Evolutionary conservation across 2,113 vertebrate genomes (phyloP), one percentile per base, ranked within the genome.

Genomic region (Typhlomys cinereus): DNA sequence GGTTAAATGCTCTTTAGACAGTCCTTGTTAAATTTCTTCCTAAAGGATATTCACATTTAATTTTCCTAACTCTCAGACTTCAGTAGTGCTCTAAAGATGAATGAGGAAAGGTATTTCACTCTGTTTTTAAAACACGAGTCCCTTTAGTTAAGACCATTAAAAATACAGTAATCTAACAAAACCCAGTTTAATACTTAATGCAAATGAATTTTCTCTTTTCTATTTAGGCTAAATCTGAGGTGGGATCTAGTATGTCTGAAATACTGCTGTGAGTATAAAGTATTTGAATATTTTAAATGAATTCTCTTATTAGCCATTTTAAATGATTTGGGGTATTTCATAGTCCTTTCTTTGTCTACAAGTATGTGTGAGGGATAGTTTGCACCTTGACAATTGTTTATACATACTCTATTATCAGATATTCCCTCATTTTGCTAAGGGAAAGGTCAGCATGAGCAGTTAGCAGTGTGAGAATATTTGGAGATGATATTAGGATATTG

Each of bases 181-280:
- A 25, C 31, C 80, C 13, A 71, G 44, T 81, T 93, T 90, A 90
- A 84, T 86, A 41, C 50, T 64, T 96, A 3, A n/a, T 73, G 2
- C 76, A 95, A 87, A 74, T 96, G 84, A 93, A 74, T 78, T 83
- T 96, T 91, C 92, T 93, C 31, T 95, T 94, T 96, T 97, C 87
- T 95, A 94, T 97, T 92, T 95, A 99, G 99, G 99, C 99, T 94
- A 99, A 99, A 97, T 98, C 98, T 0, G 98, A 99, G 95, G 97
- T 92, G 27, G 98, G 98, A 85, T 98, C 98, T 87, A 97, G 97
- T 91, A 95, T 98, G 97, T 96, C 92, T 67, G 95, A 98, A 81
- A 98, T 99, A 97, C 93, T 99, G 67, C 88, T 97, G 99, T 99
- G 96, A 99, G 99, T 99, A 97, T 95, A 39, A 85, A 69, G 80